Base-by-base conservation (phyloP, 2,797 vertebrate genomes). In the Lutjanus campechanus region DNA sequence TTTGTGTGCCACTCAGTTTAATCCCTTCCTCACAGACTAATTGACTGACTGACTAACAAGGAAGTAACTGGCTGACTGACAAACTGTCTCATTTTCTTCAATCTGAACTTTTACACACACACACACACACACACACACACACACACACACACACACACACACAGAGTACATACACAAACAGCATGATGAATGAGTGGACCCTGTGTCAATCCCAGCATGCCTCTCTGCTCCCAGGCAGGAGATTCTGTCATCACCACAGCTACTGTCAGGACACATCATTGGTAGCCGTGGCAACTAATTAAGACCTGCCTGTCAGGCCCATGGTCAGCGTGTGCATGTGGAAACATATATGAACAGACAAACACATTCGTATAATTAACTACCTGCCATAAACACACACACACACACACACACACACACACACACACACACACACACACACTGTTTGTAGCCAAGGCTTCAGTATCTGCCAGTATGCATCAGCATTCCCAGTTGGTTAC, bases 281-380 rank as follows among this genome's bases (percentile, higher is more conserved):
- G n/a, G 89, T 79, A 86, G 85, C 84, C 53, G 70, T 70, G 77
- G 91, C 89, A 73, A 91, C 89, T 93, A 93, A 93, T 94, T 94
- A 93, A 89, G 89, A 89, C 71, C 88, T 88, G 92, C 86, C 91
- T 85, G 88, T 92, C 91, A 91, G 81, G 79, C 77, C 88, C 56
- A 63, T 90, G 91, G 91, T 91, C 88, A 76, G 77, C 44, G 76
- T 55, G 58, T 17, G 46, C 1, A 43, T 54, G 86, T 78, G 79
- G 62, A 84, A 81, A 84, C 50, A 19, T 67, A 76, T 22, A 82
- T 3, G 40, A 84, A 84, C 2, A 43, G 81, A 85, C 85, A 87
- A 81, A 88, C 85, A 85, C 87, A 68, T 65, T 78, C 11, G 11
- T 82, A 76, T 87, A 88, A 89, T 92, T 86, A 90, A 89, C 74